A percentile compares a stretch with the other conserved stretches of the same genome.
These are phyloP conservation scores for Tolmerus cingulatus DNA, from an alignment of 2,888 invertebrate genomes.

Conservation along the genomic window DNA sequence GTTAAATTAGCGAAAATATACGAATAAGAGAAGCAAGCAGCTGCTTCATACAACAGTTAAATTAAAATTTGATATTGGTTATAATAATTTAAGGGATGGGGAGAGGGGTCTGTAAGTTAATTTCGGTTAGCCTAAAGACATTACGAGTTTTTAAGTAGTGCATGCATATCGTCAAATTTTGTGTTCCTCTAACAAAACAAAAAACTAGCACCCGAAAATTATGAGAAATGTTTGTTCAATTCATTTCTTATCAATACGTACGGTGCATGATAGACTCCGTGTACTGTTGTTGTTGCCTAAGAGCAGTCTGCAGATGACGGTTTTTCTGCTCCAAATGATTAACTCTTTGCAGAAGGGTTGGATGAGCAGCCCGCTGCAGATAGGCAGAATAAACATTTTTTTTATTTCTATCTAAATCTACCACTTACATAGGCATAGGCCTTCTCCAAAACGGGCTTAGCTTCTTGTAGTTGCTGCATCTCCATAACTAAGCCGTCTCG, in stretches of 20 bases:
- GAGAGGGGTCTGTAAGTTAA: not conserved
- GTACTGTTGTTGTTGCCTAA: slow-evolving; percentile 71
- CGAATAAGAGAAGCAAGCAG: not conserved
- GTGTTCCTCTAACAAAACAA: not conserved
- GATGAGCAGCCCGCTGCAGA: slow-evolving; percentile 61
- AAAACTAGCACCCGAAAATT: not conserved
- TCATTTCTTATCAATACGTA: slow-evolving; percentile 60
- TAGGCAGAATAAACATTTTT: not conserved
- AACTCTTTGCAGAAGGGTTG: slow-evolving; percentile 61
- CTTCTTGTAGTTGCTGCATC: slow-evolving; percentile 63
- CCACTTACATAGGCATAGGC: slow-evolving; percentile 60
- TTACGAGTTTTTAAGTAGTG: not conserved
- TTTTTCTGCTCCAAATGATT: slow-evolving; percentile 70
- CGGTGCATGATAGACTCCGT: slow-evolving; percentile 71
- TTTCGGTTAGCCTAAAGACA: not conserved
- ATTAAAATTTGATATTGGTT: not conserved
- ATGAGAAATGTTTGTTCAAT: not conserved
- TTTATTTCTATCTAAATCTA: not conserved
- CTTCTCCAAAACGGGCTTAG: slow-evolving; percentile 62
- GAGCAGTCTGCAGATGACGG: slow-evolving; percentile 69
- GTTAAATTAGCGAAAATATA: not conserved
- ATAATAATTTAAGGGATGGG: not conserved
- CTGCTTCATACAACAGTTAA: not conserved
- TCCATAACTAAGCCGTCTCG: slow-evolving; percentile 64
- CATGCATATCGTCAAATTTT: not conserved